Evolutionary conservation across 2,888 invertebrate genomes (phyloP).

Genomic region (Ferdinandea cuprea): DNA sequence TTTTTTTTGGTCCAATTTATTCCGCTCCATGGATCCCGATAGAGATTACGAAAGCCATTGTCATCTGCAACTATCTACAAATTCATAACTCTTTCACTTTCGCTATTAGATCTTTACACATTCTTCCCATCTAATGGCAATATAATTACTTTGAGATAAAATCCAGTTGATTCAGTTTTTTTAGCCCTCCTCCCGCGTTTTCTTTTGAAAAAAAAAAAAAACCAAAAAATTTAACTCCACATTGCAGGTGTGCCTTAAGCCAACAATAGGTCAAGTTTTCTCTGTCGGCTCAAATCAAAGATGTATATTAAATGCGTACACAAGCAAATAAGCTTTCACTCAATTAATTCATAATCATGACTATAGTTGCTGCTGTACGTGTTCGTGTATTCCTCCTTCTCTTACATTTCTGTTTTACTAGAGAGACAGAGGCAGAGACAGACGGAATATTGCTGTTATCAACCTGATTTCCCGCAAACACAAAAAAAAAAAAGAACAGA

Average conservation of each 20-base stretch:
- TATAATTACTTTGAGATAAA: too few species aligned
- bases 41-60: too few species aligned
- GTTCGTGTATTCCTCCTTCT: neutral
- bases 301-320: neutral
- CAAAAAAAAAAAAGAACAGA: neutral
- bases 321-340: slow-evolving; percentile 63
- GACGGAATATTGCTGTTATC: slow-evolving; percentile 24
- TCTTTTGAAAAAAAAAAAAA: too few species aligned
- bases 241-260: slow-evolving; percentile 32
- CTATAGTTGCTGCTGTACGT: slow-evolving; percentile 26
- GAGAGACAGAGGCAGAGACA: too few species aligned
- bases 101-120: too few species aligned
- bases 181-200: slow-evolving; percentile 14
- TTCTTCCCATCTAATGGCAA: too few species aligned
- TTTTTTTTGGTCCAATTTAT: too few species aligned
- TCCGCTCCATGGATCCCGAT: too few species aligned
- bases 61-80: too few species aligned
- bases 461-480: slow-evolving; percentile 35
- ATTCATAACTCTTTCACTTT: too few species aligned
- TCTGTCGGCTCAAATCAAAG: slow-evolving; percentile 33
- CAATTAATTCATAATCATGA: slow-evolving; percentile 60
- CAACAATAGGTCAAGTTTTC: slow-evolving; percentile 63
- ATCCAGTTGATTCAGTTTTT: neutral
- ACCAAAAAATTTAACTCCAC: neutral
- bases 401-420: neutral